phyloP scores from a whole-genome alignment of 2,797 vertebrate genomes.

The Hylomyscus alleni region DNA sequence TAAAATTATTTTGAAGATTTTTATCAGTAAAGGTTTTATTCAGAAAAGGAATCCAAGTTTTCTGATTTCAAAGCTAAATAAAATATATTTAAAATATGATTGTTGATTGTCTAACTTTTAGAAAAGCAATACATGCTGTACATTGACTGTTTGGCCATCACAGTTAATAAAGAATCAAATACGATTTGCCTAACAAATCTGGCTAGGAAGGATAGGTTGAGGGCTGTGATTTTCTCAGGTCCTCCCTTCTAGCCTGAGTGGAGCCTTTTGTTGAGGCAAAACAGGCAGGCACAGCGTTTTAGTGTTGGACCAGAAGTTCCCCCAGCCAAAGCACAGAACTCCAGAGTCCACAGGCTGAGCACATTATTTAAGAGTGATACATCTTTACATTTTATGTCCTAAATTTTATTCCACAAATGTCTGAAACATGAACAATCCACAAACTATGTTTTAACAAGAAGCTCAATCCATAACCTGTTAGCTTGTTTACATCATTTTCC shows the following conservation, averaged over 20 bases:
- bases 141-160: neutral
- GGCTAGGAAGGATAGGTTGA: accelerated
- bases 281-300: accelerated
- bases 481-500: neutral
- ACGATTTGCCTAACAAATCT: neutral
- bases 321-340: neutral
- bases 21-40: neutral
- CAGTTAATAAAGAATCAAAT: neutral
- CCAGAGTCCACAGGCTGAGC: neutral
- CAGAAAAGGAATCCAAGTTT: neutral
- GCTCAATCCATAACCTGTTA: neutral
- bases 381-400: neutral
- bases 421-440: neutral
- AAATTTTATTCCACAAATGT: neutral
- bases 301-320: neutral
- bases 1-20: neutral
- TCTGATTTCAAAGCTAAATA: neutral
- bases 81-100: neutral
- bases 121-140: neutral
- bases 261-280: neutral
- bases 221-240: too few species aligned
- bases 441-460: neutral
- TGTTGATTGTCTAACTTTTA: neutral
- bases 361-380: neutral
- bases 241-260: neutral